phyloP scores from a whole-genome alignment of 2,797 vertebrate genomes.

The Lateolabrax maculatus region DNA sequence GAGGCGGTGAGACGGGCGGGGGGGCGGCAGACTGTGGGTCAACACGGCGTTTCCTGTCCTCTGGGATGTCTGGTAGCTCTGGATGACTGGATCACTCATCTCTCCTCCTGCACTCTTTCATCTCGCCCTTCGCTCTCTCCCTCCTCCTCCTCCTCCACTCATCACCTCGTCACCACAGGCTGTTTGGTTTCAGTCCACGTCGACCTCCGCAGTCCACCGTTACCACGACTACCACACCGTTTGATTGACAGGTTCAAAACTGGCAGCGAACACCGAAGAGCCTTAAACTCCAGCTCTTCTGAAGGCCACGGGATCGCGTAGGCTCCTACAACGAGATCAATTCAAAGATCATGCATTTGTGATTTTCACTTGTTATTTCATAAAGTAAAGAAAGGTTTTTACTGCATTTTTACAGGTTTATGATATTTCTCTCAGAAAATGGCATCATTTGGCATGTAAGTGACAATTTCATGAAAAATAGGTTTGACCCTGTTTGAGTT shows the following conservation, averaged over 20 bases:
- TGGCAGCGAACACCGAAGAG: background rate
- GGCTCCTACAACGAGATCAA: background rate
- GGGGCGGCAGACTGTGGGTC: slow-evolving; percentile 24
- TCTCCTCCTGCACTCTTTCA: slow-evolving; percentile 49
- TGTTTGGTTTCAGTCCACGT: slow-evolving; percentile 38
- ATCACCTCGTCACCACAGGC: slow-evolving; percentile 51
- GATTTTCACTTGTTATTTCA: no score
- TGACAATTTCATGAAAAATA: no score
- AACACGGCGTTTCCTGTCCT: slow-evolving; percentile 50
- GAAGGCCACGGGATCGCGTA: background rate
- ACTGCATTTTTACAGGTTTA: no score
- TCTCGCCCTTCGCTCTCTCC: slow-evolving; percentile 24
- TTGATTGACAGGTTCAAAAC: slow-evolving; percentile 23
- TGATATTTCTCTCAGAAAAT: no score
- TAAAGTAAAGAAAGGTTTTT: no score
- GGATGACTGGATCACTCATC: slow-evolving; percentile 60
- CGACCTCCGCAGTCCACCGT: slow-evolving; percentile 6
- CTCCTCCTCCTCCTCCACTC: slow-evolving; percentile 50
- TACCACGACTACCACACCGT: background rate
- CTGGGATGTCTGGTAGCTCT: slow-evolving; percentile 43
- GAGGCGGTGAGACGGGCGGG: background rate
- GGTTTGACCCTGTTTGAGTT: no score
- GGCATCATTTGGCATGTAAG: no score
- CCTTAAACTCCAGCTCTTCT: background rate
- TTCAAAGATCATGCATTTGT: no score